These are phyloP conservation scores for Danaus plexippus DNA, from an alignment of 1,140 invertebrate species.

Conservation along the genomic window DNA sequence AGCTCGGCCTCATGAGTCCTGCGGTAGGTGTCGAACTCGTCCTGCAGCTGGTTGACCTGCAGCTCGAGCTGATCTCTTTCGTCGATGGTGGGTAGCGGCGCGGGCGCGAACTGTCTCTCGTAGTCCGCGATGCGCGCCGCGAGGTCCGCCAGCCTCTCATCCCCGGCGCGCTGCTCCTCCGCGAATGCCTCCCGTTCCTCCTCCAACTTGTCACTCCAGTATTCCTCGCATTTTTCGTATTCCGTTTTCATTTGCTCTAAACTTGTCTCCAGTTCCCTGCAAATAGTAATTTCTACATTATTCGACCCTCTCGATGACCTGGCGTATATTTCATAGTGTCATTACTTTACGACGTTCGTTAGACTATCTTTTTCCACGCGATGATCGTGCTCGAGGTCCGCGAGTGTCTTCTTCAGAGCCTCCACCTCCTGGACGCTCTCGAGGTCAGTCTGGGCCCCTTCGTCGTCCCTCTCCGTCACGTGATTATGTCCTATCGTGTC, in stretches of 20 bases:
- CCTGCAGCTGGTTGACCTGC: slow-evolving; percentile 80
- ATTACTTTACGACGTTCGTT: slow-evolving; percentile 35
- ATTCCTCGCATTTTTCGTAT: slow-evolving; percentile 88
- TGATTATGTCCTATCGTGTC: too few species aligned
- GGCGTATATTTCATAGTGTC: background rate
- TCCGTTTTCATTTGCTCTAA: slow-evolving; percentile 81
- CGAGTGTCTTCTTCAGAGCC: slow-evolving; percentile 17
- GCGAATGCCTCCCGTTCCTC: slow-evolving; percentile 84
- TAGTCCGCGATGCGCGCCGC: slow-evolving; percentile 77
- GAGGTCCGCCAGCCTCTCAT: too few species aligned
- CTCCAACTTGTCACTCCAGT: slow-evolving; percentile 84
- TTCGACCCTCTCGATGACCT: too few species aligned
- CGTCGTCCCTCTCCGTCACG: slow-evolving; percentile 7
- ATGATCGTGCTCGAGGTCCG: slow-evolving; percentile 19
- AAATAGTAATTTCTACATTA: slow-evolving; percentile 6
- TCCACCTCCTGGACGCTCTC: slow-evolving; percentile 2
- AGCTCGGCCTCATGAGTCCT: slow-evolving; percentile 28
- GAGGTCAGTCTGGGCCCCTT: slow-evolving; percentile 9
- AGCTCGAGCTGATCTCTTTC: slow-evolving; percentile 82
- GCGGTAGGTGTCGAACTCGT: slow-evolving; percentile 76
- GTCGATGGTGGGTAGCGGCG: slow-evolving; percentile 80
- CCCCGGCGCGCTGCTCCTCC: slow-evolving; percentile 78
- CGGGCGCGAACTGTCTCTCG: slow-evolving; percentile 79
- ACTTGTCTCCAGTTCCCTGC: slow-evolving; percentile 78
- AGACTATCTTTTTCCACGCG: slow-evolving; percentile 36